These are phyloP conservation scores for Donacobius atricapilla DNA, from an alignment of 2,113 vertebrate genomes.

Conservation along the genomic window DNA sequence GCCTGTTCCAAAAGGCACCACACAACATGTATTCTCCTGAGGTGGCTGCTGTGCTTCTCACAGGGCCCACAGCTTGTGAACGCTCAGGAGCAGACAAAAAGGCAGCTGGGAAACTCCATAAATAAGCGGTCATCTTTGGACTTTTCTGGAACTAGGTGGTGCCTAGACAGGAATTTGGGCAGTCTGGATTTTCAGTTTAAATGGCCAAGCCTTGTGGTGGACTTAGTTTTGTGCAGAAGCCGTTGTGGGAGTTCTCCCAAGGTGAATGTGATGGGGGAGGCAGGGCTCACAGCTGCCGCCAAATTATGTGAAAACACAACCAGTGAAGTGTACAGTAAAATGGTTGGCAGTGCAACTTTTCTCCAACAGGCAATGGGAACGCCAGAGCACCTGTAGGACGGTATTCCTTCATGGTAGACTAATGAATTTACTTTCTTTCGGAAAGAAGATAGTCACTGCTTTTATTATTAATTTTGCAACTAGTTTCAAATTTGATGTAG, in stretches of 20 bases:
- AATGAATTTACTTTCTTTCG: not conserved
- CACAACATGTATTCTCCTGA: rapidly evolving
- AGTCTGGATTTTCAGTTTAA: not conserved
- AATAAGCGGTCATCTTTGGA: not conserved
- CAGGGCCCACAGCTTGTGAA: not conserved
- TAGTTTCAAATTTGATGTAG: not conserved
- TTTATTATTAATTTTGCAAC: not conserved
- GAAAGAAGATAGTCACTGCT: not conserved
- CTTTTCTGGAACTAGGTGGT: not conserved
- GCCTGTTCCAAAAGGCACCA: not conserved
- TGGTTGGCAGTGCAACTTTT: not conserved
- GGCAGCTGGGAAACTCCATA: not conserved
- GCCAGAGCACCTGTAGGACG: not conserved
- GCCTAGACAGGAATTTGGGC: not conserved
- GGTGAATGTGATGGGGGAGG: not conserved
- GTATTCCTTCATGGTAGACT: not conserved
- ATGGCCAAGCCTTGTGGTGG: not conserved
- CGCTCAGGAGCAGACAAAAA: not conserved
- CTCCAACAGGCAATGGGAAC: not conserved
- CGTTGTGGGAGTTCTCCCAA: not conserved
- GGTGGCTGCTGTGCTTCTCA: not conserved
- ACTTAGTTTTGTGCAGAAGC: not conserved
- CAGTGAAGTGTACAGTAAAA: not conserved
- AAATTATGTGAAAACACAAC: not conserved
- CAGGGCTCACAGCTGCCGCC: not conserved